phyloP scores from a whole-genome alignment of 1,140 invertebrate species.

The Neotoxoptera formosana region DNA sequence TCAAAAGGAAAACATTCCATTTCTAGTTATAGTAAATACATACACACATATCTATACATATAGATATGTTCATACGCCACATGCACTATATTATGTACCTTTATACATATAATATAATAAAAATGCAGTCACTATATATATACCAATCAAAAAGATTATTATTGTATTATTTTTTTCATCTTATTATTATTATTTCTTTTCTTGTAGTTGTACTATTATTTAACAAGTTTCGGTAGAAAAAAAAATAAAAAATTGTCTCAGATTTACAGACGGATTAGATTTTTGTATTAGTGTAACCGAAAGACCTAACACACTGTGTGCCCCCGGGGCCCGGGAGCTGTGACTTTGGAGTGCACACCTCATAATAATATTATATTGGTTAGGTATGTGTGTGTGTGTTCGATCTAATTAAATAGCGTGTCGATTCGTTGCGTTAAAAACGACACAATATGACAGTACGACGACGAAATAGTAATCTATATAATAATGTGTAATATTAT shows the following conservation, averaged over 20 bases:
- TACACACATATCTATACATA: neutral
- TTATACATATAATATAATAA: constrained; percentile 28
- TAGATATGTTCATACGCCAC: neutral
- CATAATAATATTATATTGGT: too few species aligned
- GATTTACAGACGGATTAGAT: constrained; percentile 24
- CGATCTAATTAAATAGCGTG: neutral
- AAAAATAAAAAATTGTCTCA: constrained; percentile 38
- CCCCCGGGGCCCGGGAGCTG: neutral
- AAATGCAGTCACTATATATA: constrained; percentile 40
- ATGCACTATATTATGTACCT: constrained; percentile 28
- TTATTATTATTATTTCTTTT: constrained; percentile 54
- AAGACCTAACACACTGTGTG: neutral
- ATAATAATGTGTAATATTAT: too few species aligned
- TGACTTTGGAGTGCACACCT: neutral
- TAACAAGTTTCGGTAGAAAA: constrained; percentile 50
- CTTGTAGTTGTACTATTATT: constrained; percentile 46
- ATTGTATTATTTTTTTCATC: constrained; percentile 44
- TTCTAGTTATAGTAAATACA: constrained; percentile 52
- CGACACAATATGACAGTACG: neutral
- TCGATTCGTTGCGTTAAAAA: neutral
- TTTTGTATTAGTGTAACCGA: constrained; percentile 26
- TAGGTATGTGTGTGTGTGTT: neutral
- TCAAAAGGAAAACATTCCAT: constrained; percentile 58
- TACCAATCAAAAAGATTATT: constrained; percentile 58
- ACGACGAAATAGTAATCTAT: neutral